Conservation (phyloP, 2,888 invertebrate genomes). For the Penaeus monodon region DNA sequence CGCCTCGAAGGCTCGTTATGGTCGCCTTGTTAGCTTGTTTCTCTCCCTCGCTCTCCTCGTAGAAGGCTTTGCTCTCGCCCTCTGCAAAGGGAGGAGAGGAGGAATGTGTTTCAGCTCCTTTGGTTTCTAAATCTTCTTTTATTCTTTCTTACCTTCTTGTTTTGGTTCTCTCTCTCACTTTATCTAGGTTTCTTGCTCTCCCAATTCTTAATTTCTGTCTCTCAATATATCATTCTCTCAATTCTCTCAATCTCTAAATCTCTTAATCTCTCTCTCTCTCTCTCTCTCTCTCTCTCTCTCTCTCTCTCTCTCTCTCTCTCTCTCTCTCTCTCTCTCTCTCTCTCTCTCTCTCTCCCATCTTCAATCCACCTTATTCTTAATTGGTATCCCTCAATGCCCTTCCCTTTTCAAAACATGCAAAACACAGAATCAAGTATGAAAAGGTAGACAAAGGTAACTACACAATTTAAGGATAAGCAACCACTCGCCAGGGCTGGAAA, state of each 20-base stretch:
- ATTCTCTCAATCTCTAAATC: not conserved
- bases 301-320: too few relatives aligned
- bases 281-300: slow-evolving; percentile 4
- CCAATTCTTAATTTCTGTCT: not conserved
- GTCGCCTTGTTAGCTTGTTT: slow-evolving; percentile 49
- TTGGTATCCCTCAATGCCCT: too few relatives aligned
- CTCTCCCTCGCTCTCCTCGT: slow-evolving; percentile 64
- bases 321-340: not conserved
- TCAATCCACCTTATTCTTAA: too few relatives aligned
- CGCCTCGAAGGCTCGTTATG: slow-evolving; percentile 33
- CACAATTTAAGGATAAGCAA: too few relatives aligned
- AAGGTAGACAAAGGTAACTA: too few relatives aligned
- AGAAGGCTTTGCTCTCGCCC: slow-evolving; percentile 62
- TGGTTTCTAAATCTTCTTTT: too few relatives aligned
- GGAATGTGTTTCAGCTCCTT: not conserved
- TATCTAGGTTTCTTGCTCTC: too few relatives aligned
- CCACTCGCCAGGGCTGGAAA: too few relatives aligned
- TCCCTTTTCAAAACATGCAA: too few relatives aligned
- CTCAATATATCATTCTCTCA: not conserved
- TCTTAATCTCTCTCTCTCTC: not conserved
- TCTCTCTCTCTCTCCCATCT: not conserved
- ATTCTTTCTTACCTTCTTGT: too few relatives aligned
- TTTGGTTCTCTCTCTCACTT: too few relatives aligned
- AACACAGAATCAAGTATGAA: too few relatives aligned
- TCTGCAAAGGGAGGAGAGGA: slow-evolving; percentile 25